Evolutionary conservation across 2,888 invertebrate genomes (phyloP).

Genomic region (Pseudococcus longispinus): DNA sequence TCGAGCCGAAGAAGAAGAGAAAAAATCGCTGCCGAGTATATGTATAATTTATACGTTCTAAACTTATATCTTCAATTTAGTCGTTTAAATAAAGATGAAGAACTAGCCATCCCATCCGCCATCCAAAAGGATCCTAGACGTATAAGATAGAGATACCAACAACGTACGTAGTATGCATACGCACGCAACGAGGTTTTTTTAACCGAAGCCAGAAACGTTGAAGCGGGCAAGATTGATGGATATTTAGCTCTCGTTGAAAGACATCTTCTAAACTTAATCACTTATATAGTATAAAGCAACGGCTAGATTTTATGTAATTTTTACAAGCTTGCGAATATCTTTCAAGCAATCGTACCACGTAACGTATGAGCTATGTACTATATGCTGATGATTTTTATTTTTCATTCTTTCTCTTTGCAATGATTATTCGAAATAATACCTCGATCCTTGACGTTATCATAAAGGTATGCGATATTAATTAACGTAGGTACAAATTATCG

Average conservation of each 20-base stretch:
- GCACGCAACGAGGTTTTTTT: background rate
- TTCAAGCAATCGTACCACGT: background rate
- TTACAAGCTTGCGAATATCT: conserved; percentile 23
- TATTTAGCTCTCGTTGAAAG: conserved; percentile 46
- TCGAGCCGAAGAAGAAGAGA: background rate
- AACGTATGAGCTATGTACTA: background rate
- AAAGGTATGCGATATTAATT: too few species aligned
- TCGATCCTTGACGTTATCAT: too few species aligned
- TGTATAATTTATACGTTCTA: conserved; percentile 25
- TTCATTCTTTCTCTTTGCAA: too few species aligned
- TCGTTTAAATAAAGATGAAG: background rate
- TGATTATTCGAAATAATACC: too few species aligned
- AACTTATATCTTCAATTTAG: background rate
- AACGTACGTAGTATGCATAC: background rate
- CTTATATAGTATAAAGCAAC: background rate
- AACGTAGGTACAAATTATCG: too few species aligned
- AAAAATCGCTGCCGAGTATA: conserved; percentile 24
- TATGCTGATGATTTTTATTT: background rate
- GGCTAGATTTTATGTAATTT: conserved; percentile 23
- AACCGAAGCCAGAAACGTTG: conserved; percentile 40
- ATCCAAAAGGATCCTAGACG: background rate
- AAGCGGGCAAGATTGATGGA: conserved; percentile 47
- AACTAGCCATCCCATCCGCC: background rate
- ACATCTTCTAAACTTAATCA: conserved; percentile 46
- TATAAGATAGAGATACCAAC: background rate